These are phyloP conservation scores for Stigmatopora nigra DNA, from an alignment of 2,113 vertebrate species.

Conservation along the genomic window DNA sequence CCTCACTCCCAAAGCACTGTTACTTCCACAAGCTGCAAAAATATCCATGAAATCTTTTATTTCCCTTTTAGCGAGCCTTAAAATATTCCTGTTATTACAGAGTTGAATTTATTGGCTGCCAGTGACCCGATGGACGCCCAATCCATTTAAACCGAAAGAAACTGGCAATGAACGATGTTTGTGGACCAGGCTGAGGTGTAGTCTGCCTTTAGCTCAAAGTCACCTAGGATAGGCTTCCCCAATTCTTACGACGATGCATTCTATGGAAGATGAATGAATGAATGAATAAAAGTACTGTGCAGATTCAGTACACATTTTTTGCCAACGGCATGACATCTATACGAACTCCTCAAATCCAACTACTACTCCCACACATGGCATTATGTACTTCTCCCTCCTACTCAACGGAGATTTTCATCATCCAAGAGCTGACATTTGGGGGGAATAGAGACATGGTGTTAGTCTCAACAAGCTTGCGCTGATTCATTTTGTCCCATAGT, in stretches of 20 bases:
- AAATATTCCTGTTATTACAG: neutral
- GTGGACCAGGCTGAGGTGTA: too few relatives aligned
- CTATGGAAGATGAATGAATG: too few relatives aligned
- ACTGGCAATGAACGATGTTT: too few relatives aligned
- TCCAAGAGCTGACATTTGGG: neutral
- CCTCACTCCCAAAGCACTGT: conserved; percentile 17
- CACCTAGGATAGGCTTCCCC: too few relatives aligned
- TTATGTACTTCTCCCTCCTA: neutral
- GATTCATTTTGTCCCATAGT: neutral
- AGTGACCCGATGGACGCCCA: too few relatives aligned
- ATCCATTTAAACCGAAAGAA: too few relatives aligned
- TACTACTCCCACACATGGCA: neutral
- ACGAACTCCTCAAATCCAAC: neutral
- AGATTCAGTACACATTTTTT: neutral
- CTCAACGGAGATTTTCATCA: neutral
- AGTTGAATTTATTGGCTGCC: neutral
- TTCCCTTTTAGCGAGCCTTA: neutral
- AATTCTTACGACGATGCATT: too few relatives aligned
- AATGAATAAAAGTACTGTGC: too few relatives aligned
- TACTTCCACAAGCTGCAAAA: conserved; percentile 17
- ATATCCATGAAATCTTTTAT: neutral
- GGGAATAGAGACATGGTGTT: too few relatives aligned
- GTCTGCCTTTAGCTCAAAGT: too few relatives aligned
- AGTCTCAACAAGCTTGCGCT: neutral
- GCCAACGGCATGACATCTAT: neutral